phyloP scores from a whole-genome alignment of 1,140 invertebrate species.

The Drosophila grimshawi region DNA sequence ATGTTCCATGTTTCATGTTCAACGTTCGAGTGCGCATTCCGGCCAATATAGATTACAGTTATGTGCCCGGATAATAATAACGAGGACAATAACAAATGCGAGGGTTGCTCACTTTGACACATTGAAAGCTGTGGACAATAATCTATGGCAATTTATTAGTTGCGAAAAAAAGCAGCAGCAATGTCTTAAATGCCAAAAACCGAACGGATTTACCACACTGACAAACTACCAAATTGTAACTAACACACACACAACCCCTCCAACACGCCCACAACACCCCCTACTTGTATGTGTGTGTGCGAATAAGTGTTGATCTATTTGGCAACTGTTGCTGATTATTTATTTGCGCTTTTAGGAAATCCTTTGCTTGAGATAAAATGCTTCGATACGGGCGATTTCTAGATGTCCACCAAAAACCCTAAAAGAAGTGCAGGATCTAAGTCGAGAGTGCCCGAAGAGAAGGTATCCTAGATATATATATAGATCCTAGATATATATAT shows the following conservation, averaged over 20 bases:
- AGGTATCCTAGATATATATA: background rate
- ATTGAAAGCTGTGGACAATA: conserved; percentile 69
- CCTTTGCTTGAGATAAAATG: conserved; percentile 28
- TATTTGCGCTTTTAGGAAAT: conserved; percentile 76
- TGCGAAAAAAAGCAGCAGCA: conserved; percentile 6
- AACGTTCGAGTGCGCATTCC: conserved; percentile 41
- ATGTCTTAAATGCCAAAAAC: conserved; percentile 64
- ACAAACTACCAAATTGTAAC: conserved; percentile 53
- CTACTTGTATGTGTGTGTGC: conserved; percentile 13
- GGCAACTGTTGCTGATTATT: conserved; percentile 83
- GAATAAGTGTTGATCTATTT: conserved; percentile 73
- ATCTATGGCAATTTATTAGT: conserved; percentile 78
- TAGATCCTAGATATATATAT: too few relatives aligned
- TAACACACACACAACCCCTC: conserved; percentile 40
- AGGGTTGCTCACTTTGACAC: conserved; percentile 56
- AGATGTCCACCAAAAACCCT: background rate
- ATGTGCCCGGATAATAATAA: conserved; percentile 22
- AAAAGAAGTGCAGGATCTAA: background rate
- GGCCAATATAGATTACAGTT: conserved; percentile 55
- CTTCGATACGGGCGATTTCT: conserved; percentile 23
- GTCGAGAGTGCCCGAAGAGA: background rate
- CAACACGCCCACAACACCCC: conserved; percentile 7
- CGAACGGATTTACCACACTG: conserved; percentile 65
- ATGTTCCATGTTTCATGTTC: background rate
- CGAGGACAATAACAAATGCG: conserved; percentile 63